Conservation (phyloP, 2,797 vertebrate genomes). For the Zonotrichia albicollis region DNA sequence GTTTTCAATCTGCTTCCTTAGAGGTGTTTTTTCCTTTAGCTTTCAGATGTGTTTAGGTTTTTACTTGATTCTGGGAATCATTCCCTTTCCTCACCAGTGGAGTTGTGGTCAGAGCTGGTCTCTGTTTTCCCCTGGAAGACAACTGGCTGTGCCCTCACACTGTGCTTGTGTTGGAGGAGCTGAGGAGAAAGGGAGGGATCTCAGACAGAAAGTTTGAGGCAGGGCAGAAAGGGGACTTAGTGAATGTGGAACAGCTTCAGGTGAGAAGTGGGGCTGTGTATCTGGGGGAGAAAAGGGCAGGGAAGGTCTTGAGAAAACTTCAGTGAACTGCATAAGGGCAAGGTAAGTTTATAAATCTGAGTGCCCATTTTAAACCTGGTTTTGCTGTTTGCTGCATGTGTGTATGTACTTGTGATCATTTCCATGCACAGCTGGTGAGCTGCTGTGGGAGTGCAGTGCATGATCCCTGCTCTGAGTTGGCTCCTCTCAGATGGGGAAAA, state of each 20-base stretch:
- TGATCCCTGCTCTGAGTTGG: accelerated
- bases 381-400: accelerated
- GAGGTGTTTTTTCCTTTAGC: background rate
- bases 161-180: background rate
- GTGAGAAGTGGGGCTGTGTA: accelerated
- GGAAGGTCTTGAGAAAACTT: background rate
- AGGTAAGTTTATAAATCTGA: background rate
- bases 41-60: background rate
- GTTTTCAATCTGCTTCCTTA: background rate
- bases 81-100: background rate
- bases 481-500: background rate
- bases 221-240: background rate
- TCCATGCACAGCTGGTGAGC: background rate
- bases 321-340: background rate
- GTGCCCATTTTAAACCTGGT: accelerated
- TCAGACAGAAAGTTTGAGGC: background rate
- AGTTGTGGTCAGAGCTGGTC: background rate
- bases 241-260: background rate
- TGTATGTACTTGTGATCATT: accelerated
- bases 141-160: background rate
- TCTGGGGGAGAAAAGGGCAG: too few relatives aligned
- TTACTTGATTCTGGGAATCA: background rate
- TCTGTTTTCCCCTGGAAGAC: background rate
- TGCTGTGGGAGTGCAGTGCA: background rate
- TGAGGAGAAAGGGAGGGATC: background rate